Evolutionary conservation across 2,888 invertebrate species (phyloP).

Genomic region (Schizotus pectinicornis): DNA sequence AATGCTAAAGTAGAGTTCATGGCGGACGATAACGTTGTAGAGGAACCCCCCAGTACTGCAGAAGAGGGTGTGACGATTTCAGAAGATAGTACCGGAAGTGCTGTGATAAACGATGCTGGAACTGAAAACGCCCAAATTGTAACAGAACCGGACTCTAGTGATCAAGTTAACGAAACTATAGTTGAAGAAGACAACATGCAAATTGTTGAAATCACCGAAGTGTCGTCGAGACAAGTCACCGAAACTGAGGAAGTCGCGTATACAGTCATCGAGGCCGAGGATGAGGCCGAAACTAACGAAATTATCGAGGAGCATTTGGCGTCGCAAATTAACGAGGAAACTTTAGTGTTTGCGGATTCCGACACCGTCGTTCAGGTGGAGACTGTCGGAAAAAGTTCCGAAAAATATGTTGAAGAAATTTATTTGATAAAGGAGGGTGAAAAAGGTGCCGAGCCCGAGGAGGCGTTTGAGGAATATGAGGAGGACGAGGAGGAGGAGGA

Average conservation of each 20-base stretch:
- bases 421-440: slow-evolving; percentile 12
- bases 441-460: slow-evolving; percentile 12
- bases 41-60: neutral
- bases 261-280: slow-evolving; percentile 1
- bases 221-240: no score
- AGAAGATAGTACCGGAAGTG: no score
- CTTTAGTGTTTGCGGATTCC: slow-evolving; percentile 14
- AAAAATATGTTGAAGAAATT: slow-evolving; percentile 11
- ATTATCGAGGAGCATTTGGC: slow-evolving; percentile 20
- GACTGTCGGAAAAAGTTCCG: slow-evolving; percentile 6
- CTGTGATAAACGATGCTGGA: no score
- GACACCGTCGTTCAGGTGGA: slow-evolving; percentile 21
- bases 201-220: no score
- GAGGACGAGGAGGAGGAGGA: neutral
- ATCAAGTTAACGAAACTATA: no score
- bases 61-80: neutral
- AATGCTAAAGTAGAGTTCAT: no score
- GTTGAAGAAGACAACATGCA: no score
- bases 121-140: no score
- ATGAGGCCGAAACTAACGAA: slow-evolving; percentile 15
- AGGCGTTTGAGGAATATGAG: slow-evolving; percentile 2
- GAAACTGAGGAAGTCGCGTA: slow-evolving; percentile 8
- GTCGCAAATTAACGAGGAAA: slow-evolving; percentile 8
- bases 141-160: no score
- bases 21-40: neutral